Conservation (phyloP, 2,113 vertebrate genomes). For the Gila orcuttii region DNA sequence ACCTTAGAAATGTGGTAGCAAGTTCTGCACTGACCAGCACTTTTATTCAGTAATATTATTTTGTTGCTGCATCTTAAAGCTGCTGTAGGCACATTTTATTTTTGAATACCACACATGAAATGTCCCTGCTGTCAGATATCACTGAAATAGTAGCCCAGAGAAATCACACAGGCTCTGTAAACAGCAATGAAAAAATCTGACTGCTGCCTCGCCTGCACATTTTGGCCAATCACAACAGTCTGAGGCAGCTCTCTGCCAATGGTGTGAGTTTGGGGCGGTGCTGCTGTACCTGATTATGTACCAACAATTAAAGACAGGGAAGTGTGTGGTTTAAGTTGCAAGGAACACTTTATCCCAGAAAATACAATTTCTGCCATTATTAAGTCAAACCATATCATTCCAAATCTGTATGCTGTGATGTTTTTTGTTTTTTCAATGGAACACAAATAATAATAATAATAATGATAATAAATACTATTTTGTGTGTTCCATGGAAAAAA, state of each 20-base stretch:
- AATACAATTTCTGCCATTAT: neutral
- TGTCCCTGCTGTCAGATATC: neutral
- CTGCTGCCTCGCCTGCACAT: neutral
- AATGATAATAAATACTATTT: too few species aligned
- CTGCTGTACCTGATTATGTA: neutral
- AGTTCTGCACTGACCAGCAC: constrained; percentile 5
- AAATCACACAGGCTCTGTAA: neutral
- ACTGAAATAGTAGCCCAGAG: neutral
- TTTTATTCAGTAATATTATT: neutral
- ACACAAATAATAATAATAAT: neutral
- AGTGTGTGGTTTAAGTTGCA: neutral
- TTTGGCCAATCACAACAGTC: neutral
- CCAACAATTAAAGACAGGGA: neutral
- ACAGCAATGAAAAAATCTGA: neutral
- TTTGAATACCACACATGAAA: neutral
- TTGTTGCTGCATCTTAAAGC: neutral
- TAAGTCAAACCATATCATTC: neutral
- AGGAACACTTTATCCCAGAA: neutral
- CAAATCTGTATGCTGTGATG: neutral
- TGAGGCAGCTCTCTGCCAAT: neutral
- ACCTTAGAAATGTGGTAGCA: neutral
- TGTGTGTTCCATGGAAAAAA: too few species aligned
- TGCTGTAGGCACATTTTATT: neutral
- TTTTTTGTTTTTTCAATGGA: too few species aligned
- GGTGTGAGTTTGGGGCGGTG: neutral